A percentile compares a stretch with the other conserved stretches of the same genome.
phyloP scores from a whole-genome alignment of 2,113 vertebrate genomes.

The Hippopotamus amphibius region DNA sequence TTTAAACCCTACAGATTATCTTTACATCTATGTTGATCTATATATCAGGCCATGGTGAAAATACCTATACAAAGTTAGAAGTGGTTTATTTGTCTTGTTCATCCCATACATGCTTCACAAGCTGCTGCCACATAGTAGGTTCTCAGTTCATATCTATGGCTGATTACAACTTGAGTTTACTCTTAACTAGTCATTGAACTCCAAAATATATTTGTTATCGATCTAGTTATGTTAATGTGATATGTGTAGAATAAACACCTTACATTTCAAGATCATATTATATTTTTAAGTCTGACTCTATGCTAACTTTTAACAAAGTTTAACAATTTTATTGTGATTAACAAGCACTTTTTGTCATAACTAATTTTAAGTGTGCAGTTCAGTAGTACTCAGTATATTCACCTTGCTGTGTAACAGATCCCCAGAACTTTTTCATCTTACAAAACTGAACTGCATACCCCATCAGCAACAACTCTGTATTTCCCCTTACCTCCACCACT shows the following conservation, averaged over 20 bases:
- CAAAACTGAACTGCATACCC: neutral
- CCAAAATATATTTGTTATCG: neutral
- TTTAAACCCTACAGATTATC: neutral
- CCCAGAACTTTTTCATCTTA: neutral
- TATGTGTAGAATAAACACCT: neutral
- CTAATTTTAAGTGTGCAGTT: neutral
- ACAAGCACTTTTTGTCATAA: neutral
- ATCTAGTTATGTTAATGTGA: neutral
- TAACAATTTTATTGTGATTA: neutral
- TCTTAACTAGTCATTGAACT: neutral
- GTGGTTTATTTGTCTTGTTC: neutral
- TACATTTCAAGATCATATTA: neutral
- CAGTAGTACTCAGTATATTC: neutral
- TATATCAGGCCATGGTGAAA: neutral
- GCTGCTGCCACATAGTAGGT: neutral
- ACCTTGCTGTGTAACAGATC: neutral
- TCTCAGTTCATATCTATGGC: neutral
- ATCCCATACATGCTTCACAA: neutral
- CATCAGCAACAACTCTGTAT: neutral
- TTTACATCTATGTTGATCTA: neutral
- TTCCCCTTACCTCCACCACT: neutral
- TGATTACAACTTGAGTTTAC: neutral
- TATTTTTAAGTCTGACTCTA: neutral
- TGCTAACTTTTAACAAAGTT: neutral
- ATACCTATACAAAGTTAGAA: neutral